Conservation (phyloP, 1,140 invertebrate genomes). For the Cherax quadricarinatus region DNA sequence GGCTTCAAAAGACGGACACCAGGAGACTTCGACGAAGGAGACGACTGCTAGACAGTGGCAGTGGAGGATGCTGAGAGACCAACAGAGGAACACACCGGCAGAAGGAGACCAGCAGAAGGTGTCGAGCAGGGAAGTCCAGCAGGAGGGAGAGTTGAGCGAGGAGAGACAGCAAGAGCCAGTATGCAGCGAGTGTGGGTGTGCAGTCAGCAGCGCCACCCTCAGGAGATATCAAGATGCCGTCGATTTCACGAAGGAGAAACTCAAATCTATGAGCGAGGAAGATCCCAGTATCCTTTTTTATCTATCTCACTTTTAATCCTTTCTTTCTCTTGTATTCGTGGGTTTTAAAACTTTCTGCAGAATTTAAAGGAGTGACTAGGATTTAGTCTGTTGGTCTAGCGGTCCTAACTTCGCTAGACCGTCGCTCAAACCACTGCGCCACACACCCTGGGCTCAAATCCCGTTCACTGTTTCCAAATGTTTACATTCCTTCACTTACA, state of each 20-base stretch:
- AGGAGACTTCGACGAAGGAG: not conserved
- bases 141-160: not conserved
- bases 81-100: not conserved
- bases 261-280: constrained; percentile 40
- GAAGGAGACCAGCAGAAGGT: not conserved
- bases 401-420: too few species aligned
- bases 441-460: too few species aligned
- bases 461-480: too few species aligned
- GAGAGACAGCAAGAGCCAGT: not conserved
- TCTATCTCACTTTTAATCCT: too few species aligned
- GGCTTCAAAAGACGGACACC: not conserved
- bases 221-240: constrained; percentile 10
- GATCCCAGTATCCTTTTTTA: constrained; percentile 35
- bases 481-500: too few species aligned
- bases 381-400: too few species aligned
- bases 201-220: not conserved
- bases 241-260: constrained; percentile 31
- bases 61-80: not conserved
- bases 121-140: too few species aligned
- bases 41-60: not conserved
- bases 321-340: too few species aligned
- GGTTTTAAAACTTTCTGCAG: too few species aligned
- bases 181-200: constrained; percentile 11
- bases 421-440: too few species aligned
- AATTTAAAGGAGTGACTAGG: too few species aligned